Percentiles rank a stretch among this genome's conserved stretches.
Conservation (phyloP, 2,113 vertebrate species). For the Hippocampus abdominalis region DNA sequence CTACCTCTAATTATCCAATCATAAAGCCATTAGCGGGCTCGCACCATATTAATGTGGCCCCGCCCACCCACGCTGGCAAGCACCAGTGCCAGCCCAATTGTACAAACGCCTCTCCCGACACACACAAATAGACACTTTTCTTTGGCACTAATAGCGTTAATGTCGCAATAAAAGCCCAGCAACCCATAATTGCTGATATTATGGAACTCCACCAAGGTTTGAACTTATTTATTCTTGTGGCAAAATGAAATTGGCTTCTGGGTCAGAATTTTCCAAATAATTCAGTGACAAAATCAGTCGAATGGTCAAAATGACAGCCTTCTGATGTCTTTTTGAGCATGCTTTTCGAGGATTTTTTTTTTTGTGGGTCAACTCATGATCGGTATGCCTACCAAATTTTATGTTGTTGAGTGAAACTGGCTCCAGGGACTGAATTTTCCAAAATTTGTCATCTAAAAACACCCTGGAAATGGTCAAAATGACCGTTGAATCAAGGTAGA, state of each 20-base stretch:
- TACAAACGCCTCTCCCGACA: constrained; percentile 1
- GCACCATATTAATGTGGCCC: constrained; percentile 76
- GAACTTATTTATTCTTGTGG: not conserved
- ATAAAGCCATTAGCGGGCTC: constrained; percentile 78
- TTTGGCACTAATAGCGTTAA: not conserved
- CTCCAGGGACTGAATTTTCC: not conserved
- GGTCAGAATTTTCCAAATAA: not conserved
- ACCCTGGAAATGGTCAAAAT: too few species aligned
- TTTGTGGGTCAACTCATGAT: not conserved
- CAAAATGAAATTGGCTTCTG: not conserved
- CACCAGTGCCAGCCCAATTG: not conserved
- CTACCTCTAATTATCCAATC: constrained; percentile 80
- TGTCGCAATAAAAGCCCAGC: constrained; percentile 23
- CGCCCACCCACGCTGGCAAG: constrained; percentile 48
- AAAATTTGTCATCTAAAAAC: too few species aligned
- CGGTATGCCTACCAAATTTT: not conserved
- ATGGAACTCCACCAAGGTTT: not conserved
- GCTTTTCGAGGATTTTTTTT: not conserved
- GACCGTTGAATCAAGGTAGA: not conserved
- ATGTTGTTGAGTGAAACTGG: not conserved
- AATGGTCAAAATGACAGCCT: not conserved
- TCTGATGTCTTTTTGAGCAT: not conserved
- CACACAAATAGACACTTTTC: not conserved
- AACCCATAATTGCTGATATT: not conserved
- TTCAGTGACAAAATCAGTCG: not conserved